Conservation (phyloP, 2,797 vertebrate species). For the Parauchenoglanis ngamensis region DNA sequence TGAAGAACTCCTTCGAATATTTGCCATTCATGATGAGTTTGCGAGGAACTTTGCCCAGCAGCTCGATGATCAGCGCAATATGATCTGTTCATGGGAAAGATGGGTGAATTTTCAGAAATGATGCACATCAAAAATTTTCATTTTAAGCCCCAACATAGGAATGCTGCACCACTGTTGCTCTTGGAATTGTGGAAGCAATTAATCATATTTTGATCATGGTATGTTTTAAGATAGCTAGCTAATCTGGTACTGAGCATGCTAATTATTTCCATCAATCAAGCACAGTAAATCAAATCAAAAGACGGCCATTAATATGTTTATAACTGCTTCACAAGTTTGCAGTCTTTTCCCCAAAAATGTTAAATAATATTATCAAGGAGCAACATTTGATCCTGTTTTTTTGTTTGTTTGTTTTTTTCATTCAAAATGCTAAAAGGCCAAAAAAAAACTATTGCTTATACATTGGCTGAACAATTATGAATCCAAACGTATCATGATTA, state of each 20-base stretch:
- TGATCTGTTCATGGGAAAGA: slow-evolving; percentile 79
- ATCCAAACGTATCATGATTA: background rate
- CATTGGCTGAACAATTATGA: background rate
- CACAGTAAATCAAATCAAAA: background rate
- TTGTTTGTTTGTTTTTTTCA: background rate
- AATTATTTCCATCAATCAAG: background rate
- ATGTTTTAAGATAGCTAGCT: background rate
- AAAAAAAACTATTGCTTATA: background rate
- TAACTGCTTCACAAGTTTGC: background rate
- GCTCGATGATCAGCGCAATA: slow-evolving; percentile 97
- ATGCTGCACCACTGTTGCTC: background rate
- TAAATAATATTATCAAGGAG: background rate
- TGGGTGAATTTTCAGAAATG: background rate
- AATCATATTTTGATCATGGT: background rate
- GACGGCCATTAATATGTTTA: background rate
- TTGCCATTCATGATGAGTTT: slow-evolving; percentile 93
- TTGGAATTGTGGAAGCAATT: background rate
- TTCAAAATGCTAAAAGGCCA: background rate
- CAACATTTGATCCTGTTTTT: background rate
- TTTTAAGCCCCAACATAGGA: background rate
- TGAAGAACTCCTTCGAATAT: slow-evolving; percentile 99
- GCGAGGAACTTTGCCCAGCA: slow-evolving; percentile 94
- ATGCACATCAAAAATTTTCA: background rate
- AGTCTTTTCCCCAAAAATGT: background rate
- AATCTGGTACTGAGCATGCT: background rate